phyloP scores from a whole-genome alignment of 2,797 vertebrate species.

The Hoplostethus mediterraneus region DNA sequence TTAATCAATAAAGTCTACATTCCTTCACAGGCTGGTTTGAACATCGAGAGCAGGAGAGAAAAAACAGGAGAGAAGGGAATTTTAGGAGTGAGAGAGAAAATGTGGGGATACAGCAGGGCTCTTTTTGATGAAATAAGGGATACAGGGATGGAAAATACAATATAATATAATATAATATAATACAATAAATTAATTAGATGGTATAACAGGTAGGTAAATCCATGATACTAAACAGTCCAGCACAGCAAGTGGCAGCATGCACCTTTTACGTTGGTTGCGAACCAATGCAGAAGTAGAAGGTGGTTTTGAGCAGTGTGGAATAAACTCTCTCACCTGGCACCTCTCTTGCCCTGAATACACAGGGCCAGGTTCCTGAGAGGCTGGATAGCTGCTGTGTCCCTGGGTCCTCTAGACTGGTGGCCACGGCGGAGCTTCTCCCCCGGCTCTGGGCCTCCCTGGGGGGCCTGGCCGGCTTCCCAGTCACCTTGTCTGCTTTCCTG shows the following conservation, averaged over 20 bases:
- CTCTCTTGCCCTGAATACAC: conserved; percentile 79
- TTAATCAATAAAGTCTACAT: too few species aligned
- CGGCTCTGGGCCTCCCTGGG: not conserved
- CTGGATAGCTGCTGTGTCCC: conserved; percentile 51
- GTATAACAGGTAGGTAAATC: not conserved
- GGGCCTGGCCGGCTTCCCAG: not conserved
- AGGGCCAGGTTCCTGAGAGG: conserved; percentile 70
- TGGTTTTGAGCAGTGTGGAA: not conserved
- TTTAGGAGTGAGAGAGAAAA: too few species aligned
- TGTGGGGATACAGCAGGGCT: too few species aligned
- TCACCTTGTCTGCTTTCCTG: conserved; percentile 24
- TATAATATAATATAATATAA: too few species aligned
- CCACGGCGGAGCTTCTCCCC: conserved; percentile 8
- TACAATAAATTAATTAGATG: too few species aligned
- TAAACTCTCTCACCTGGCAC: conserved; percentile 64
- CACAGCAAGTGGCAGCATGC: too few species aligned
- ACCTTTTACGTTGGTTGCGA: too few species aligned
- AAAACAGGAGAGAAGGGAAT: too few species aligned
- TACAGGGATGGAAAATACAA: not conserved
- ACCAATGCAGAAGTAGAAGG: not conserved
- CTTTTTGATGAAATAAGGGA: not conserved
- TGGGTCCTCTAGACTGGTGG: conserved; percentile 32
- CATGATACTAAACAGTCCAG: too few species aligned
- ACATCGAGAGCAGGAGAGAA: too few species aligned
- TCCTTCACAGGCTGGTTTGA: not conserved